phyloP scores from a whole-genome alignment of 2,888 invertebrate genomes.

The Diogma glabrata region DNA sequence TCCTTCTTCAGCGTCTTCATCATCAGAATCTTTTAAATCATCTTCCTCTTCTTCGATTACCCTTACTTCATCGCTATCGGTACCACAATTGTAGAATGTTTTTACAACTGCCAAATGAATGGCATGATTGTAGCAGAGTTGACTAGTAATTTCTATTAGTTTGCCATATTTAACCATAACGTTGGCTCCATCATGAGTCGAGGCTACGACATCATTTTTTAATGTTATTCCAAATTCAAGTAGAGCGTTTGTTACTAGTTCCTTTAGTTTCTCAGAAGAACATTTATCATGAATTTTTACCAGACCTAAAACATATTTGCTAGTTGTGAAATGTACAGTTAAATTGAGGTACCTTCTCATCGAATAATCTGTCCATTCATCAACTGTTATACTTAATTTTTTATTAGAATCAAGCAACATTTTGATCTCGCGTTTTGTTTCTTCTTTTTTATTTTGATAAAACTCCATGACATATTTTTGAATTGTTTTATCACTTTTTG shows the following conservation, averaged over 20 bases:
- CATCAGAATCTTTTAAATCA: not conserved
- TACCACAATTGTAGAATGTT: not conserved
- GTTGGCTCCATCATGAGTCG: no score
- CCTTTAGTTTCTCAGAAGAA: slow-evolving; percentile 7
- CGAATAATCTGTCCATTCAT: slow-evolving; percentile 9
- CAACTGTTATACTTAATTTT: slow-evolving; percentile 8
- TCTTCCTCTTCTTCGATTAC: not conserved
- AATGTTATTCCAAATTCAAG: slow-evolving; percentile 6
- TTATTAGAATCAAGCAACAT: no score
- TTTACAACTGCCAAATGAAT: not conserved
- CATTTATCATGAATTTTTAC: slow-evolving; percentile 9
- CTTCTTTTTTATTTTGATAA: slow-evolving; percentile 5
- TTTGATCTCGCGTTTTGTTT: no score
- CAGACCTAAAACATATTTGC: slow-evolving; percentile 8
- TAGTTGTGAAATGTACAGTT: slow-evolving; percentile 3
- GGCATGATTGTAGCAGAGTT: slow-evolving; percentile 1
- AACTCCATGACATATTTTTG: slow-evolving; percentile 3
- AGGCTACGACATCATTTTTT: slow-evolving; percentile 1
- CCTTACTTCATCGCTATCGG: not conserved
- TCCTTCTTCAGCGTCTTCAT: not conserved
- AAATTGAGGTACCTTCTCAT: slow-evolving; percentile 8
- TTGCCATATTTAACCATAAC: slow-evolving; percentile 10
- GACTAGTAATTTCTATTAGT: not conserved
- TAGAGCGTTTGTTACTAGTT: slow-evolving; percentile 6
- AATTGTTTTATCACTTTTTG: not conserved